These are phyloP conservation scores for Falco cherrug DNA, from an alignment of 2,797 vertebrate species.

Conservation along the genomic window DNA sequence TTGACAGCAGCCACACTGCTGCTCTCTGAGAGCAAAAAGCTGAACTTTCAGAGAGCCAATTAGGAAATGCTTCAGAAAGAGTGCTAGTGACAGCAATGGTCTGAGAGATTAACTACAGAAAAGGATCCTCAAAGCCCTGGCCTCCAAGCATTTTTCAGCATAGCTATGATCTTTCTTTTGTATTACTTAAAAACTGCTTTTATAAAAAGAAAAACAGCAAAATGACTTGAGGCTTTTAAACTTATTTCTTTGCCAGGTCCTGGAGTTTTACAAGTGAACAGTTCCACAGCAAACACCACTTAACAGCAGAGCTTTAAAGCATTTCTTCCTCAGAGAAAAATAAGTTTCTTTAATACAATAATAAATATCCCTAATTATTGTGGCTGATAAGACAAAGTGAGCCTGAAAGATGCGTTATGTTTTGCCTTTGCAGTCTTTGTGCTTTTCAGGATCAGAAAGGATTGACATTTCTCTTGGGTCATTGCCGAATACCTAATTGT, in stretches of 20 bases:
- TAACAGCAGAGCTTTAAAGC: not conserved
- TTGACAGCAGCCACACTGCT: not conserved
- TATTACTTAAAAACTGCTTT: not conserved
- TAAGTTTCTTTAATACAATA: not conserved
- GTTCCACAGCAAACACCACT: not conserved
- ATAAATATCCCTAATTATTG: not conserved
- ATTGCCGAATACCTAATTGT: not conserved
- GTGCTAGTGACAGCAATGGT: not conserved
- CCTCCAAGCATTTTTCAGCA: not conserved
- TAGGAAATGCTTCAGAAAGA: conserved; percentile 13
- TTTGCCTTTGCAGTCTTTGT: not conserved
- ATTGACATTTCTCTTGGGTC: not conserved
- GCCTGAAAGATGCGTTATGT: not conserved
- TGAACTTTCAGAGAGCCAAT: conserved; percentile 35
- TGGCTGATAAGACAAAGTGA: not conserved
- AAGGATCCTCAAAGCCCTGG: not conserved
- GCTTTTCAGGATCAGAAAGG: not conserved
- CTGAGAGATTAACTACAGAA: not conserved
- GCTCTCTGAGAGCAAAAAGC: not conserved
- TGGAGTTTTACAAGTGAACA: not conserved
- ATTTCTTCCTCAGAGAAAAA: not conserved
- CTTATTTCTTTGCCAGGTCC: not conserved
- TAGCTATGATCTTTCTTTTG: not conserved
- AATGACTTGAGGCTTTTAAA: not conserved
- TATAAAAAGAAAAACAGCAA: not conserved